phyloP scores from a whole-genome alignment of 1,140 invertebrate species.

The Hydropsyche tenuis region DNA sequence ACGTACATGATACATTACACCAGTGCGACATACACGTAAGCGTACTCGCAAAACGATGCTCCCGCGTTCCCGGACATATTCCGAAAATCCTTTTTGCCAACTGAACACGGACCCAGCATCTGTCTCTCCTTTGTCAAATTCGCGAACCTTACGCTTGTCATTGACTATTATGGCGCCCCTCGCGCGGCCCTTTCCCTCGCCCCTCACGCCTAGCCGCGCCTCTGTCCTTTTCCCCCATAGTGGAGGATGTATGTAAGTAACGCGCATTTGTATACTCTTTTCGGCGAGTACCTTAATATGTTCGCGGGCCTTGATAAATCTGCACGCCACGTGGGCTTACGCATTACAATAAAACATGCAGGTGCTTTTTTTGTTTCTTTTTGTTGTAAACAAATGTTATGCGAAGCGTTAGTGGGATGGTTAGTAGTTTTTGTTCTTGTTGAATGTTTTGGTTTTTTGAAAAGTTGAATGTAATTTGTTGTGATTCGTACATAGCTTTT shows the following conservation, averaged over 20 bases:
- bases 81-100: conserved; percentile 1
- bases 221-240: not conserved
- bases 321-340: conserved; percentile 24
- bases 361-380: not conserved
- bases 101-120: not conserved
- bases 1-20: too few relatives aligned
- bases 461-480: too few relatives aligned
- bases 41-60: too few relatives aligned
- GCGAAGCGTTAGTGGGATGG: too few relatives aligned
- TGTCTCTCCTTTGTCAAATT: conserved; percentile 30
- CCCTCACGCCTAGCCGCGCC: too few relatives aligned
- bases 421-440: too few relatives aligned
- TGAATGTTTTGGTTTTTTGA: too few relatives aligned
- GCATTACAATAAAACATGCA: conserved; percentile 32
- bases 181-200: not conserved
- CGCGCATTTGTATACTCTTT: conserved; percentile 26
- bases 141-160: conserved; percentile 27
- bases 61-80: not conserved
- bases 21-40: too few relatives aligned
- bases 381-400: too few relatives aligned
- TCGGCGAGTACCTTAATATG: conserved; percentile 5
- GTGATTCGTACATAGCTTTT: too few relatives aligned
- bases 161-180: conserved; percentile 25
- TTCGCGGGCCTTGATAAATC: conserved; percentile 32
- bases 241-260: not conserved